These are phyloP conservation scores for Bugula neritina DNA, from an alignment of 2,888 invertebrate species.

Conservation along the genomic window DNA sequence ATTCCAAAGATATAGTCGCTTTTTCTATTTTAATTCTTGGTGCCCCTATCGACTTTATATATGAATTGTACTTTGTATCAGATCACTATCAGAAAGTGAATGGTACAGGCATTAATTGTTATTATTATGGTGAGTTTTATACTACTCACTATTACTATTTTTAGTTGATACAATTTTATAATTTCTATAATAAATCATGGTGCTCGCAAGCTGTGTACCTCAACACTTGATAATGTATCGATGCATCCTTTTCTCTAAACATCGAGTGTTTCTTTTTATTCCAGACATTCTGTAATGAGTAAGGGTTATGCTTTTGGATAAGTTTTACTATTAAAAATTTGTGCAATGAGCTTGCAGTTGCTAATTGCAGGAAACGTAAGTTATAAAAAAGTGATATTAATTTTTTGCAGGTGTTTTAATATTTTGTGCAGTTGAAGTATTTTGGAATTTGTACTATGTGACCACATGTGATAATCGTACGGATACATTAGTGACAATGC, in stretches of 20 bases:
- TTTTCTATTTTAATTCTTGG: constrained; percentile 3
- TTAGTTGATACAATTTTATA: neutral
- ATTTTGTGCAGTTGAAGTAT: constrained; percentile 11
- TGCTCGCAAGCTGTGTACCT: neutral
- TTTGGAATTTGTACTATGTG: constrained; percentile 3
- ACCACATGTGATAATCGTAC: neutral
- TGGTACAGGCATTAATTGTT: neutral
- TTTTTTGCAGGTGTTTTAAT: neutral
- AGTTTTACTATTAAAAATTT: too few species aligned
- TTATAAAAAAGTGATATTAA: too few species aligned
- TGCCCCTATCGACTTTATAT: neutral
- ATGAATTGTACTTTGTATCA: constrained; percentile 14
- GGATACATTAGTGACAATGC: neutral
- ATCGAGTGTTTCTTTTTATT: too few species aligned
- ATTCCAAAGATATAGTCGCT: neutral
- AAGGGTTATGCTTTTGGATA: too few species aligned
- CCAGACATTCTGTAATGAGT: too few species aligned
- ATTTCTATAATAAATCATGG: neutral
- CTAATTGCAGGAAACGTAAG: too few species aligned
- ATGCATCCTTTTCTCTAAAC: too few species aligned
- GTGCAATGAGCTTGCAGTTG: too few species aligned
- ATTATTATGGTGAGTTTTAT: constrained; percentile 22
- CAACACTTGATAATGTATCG: too few species aligned
- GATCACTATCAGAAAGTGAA: neutral
- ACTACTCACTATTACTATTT: neutral